phyloP scores from a whole-genome alignment of 2,113 vertebrate species.

The Rhinopithecus roxellana region DNA sequence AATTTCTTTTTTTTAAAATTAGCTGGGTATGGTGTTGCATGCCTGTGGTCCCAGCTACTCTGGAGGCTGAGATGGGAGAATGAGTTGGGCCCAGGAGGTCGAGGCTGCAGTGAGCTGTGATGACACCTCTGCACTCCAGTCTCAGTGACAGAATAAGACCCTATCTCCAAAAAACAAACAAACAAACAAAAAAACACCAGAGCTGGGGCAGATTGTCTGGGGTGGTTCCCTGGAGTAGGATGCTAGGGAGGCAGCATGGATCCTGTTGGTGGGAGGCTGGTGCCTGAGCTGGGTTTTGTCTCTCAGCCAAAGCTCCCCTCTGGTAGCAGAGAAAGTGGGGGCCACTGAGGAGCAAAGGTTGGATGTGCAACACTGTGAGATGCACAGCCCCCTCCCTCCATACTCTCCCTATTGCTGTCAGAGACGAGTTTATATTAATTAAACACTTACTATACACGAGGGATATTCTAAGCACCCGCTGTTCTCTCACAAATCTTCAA shows the following conservation, averaged over 20 bases:
- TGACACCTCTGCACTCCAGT: no score
- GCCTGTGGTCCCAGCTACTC: no score
- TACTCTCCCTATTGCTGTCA: background rate
- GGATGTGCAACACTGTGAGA: background rate
- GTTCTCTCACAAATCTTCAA: background rate
- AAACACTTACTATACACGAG: background rate
- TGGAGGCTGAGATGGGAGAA: no score
- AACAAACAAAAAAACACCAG: no score
- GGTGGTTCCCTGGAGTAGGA: background rate
- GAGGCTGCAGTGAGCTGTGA: no score
- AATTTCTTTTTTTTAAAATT: no score
- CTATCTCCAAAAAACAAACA: no score
- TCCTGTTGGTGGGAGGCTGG: background rate
- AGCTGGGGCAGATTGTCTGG: background rate
- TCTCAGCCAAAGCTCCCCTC: background rate
- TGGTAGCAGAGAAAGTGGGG: background rate
- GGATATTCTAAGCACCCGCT: background rate
- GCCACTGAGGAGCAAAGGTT: background rate
- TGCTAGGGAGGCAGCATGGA: background rate
- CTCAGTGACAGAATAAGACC: no score
- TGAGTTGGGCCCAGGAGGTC: no score
- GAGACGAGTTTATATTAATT: background rate
- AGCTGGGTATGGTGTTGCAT: no score
- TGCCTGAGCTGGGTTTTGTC: background rate
- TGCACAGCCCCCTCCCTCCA: background rate